Conservation (phyloP, 2,888 invertebrate genomes). For the Tuta absoluta region DNA sequence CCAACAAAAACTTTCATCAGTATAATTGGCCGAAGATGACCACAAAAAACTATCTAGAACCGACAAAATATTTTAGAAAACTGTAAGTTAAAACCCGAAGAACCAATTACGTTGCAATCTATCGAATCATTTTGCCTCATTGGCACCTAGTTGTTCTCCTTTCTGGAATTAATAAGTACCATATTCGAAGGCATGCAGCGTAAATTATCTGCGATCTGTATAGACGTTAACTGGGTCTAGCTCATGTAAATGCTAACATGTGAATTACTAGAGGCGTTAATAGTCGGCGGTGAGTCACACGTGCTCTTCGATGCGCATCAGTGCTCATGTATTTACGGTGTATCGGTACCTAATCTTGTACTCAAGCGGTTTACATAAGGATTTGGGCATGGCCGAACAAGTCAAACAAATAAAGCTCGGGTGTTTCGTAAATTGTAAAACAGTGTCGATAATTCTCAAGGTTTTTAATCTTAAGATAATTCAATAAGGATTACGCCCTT, state of each 20-base stretch:
- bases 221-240: conserved; percentile 52
- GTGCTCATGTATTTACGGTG: conserved; percentile 34
- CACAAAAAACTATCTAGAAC: conserved; percentile 2
- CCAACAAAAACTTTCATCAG: not conserved
- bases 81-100: not conserved
- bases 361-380: conserved; percentile 21
- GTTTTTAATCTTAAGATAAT: conserved; percentile 6
- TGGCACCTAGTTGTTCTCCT: conserved; percentile 19
- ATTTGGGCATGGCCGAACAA: conserved; percentile 20
- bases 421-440: conserved; percentile 13
- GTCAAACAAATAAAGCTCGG: conserved; percentile 19
- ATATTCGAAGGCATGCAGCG: conserved; percentile 21
- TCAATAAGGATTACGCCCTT: conserved; percentile 21
- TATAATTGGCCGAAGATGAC: not conserved
- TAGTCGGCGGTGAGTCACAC: conserved; percentile 57
- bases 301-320: conserved; percentile 52
- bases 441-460: conserved; percentile 8
- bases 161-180: conserved; percentile 18
- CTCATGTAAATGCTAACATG: conserved; percentile 60
- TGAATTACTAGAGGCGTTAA: conserved; percentile 60
- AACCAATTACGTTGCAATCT: not conserved
- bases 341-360: conserved; percentile 22
- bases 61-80: not conserved
- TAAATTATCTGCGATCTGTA: conserved; percentile 28
- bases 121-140: not conserved